Conservation (phyloP, 2,113 vertebrate genomes). For the Montifringilla adamsi region DNA sequence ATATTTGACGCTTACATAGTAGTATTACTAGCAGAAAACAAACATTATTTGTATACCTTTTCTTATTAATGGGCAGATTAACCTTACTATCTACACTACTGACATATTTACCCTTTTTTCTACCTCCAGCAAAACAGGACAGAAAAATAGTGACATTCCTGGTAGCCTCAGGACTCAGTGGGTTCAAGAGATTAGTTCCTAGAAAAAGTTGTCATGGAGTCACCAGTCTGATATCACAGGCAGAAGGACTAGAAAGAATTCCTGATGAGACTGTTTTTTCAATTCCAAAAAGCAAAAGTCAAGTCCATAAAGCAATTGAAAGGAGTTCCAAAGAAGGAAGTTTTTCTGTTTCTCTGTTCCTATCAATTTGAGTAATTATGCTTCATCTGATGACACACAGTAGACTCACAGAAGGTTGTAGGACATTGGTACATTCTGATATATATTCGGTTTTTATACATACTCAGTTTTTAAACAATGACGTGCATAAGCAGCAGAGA, state of each 20-base stretch:
- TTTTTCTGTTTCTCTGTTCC: neutral
- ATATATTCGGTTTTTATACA: neutral
- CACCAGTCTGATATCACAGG: neutral
- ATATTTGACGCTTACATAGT: neutral
- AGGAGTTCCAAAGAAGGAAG: neutral
- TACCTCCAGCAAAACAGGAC: neutral
- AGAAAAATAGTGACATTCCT: neutral
- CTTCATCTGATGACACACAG: neutral
- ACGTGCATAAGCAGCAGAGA: neutral
- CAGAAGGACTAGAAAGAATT: neutral
- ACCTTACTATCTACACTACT: neutral
- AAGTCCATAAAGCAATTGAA: neutral
- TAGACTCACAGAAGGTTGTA: neutral
- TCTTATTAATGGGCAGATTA: neutral
- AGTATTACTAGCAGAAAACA: neutral
- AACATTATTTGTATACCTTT: neutral
- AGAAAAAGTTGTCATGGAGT: neutral
- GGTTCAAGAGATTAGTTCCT: neutral
- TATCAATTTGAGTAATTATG: neutral
- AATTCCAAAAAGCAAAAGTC: neutral
- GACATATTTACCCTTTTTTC: neutral
- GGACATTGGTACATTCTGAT: neutral
- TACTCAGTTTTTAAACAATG: neutral
- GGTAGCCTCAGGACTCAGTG: neutral
- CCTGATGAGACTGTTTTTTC: neutral